Base-by-base conservation (phyloP, 2,797 vertebrate species). In the Amblyraja radiata region DNA sequence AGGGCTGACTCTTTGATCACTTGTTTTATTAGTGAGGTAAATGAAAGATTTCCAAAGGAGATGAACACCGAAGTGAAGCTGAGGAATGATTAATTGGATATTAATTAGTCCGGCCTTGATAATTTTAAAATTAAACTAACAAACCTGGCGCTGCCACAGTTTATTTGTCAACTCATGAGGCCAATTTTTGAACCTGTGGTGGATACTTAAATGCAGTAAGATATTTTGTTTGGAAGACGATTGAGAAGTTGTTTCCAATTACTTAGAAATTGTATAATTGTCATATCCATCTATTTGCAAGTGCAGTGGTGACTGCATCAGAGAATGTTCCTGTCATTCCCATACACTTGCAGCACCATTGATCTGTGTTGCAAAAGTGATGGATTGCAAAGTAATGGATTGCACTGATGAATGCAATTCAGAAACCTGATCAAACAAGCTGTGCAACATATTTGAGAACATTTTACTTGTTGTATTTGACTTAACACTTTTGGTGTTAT, bases 1-100 rank as follows among this genome's bases (percentile, higher is more conserved):
- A 23, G 39, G 36, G 11, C 46, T 92, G 88, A 76, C 36, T 91
- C 88, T 91, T 91, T 91, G 36, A 73, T 76, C 46, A n/a, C 68
- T 46, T 76, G 71, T 58, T 76, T 76, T 74, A 36, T 76, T 76
- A 54, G 39, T 9, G 6, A 68, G 71, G 21, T 2, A 92, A 92
- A 74, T 76, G 11, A 74, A 92, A 74, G 68, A 46, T 91, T 91
- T 91, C 90, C 32, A 28, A 91, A 46, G 21, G 71, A 28, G 3
- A 23, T n/a, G 28, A 92, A 92, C 13, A 28, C 39, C 0, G 13
- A 73, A 28, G 2, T 8, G 9, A 71, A 74, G 21, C 18, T 74
- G 90, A 46, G 36, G 90, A 16, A 74, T 73, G 68, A 91, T 74
- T 74, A 21, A 78, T 36, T 88, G 84, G 16, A 32, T 23, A 9